Evolutionary conservation across 2,888 invertebrate species (phyloP), one percentile per base, ranked within the genome.

Genomic region (Netelia melanura): DNA sequence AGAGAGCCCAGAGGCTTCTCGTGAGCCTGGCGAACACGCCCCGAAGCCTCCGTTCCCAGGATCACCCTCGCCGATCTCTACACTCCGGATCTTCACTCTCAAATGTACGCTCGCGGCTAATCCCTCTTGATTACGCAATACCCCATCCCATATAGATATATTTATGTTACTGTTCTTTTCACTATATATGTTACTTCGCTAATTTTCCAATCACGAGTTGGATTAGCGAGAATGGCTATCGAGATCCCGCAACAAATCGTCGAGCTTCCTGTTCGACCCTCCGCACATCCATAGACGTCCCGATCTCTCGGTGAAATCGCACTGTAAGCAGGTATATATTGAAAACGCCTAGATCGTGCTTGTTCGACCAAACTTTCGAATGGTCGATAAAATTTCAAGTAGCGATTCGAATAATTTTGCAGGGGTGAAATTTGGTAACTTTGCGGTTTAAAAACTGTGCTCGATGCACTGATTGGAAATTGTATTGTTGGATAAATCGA

Each of bases 61-160:
- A 85, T 83, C 85, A 76, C 75, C 85, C 75, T 83, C 67, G 14
- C 62, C 76, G 71, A 85, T 85, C 85, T 85, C 65, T 30, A n/a
- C 58, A 17, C 58, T 72, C 21, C 62, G 76, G 79, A 83, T 85
- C 83, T 85, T 58, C 71, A 43, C 70, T 54, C 71, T 38, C 58
- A 14, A 30, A 30, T 43, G 62, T 21, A 52, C 65, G 75, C 74
- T 65, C 72, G 79, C 71, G 52, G 56, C 65, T 79, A 85, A 85
- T 83, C 78, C 82, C 54, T 67, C 62, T 61, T 75, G 82, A 85
- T 85, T 85, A 85, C 79, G 70, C 79, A 79, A 83, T 68, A 61
- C 6, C 44, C 56, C 38, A 21, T 30, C 8, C 52, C 23, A 48
- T 14, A 48, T 10, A 25, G 17, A 48, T 38, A 68, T 56, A 56